phyloP scores from a whole-genome alignment of 2,888 invertebrate species.

The Ormyrus rosae region DNA sequence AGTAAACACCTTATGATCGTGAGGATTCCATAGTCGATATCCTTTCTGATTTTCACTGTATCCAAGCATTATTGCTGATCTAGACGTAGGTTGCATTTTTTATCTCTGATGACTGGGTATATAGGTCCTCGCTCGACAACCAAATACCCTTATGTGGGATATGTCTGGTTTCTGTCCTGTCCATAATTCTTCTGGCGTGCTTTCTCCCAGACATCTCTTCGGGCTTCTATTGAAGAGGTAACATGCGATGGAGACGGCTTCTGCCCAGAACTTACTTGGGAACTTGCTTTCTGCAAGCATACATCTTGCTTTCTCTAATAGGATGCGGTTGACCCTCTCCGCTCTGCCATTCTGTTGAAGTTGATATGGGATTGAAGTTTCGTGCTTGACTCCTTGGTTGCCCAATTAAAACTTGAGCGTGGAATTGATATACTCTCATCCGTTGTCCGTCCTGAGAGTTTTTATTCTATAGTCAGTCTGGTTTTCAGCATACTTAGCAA shows the following conservation, averaged over 20 bases:
- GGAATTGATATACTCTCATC: neutral
- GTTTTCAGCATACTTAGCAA: neutral
- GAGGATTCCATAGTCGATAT: neutral
- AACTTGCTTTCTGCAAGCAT: neutral
- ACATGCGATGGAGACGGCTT: neutral
- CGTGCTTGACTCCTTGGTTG: neutral
- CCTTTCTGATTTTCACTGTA: neutral
- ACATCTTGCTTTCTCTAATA: too few species aligned
- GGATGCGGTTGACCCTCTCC: neutral
- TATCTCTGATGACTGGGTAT: neutral
- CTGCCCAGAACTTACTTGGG: neutral
- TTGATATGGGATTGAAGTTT: neutral
- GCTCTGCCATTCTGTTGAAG: conserved; percentile 21
- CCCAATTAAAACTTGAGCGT: neutral
- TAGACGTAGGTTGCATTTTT: neutral
- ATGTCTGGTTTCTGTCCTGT: neutral
- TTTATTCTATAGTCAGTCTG: neutral
- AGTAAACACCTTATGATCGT: neutral
- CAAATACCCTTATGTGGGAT: too few species aligned
- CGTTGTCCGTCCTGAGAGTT: neutral
- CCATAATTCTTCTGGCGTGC: conserved; percentile 1
- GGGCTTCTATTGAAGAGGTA: too few species aligned
- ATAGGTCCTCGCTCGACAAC: too few species aligned
- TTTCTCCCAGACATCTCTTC: too few species aligned
- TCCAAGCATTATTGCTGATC: neutral